Percentiles rank a stretch among this genome's conserved stretches.
phyloP scores from a whole-genome alignment of 2,888 invertebrate genomes.

The Mystacides longicornis region DNA sequence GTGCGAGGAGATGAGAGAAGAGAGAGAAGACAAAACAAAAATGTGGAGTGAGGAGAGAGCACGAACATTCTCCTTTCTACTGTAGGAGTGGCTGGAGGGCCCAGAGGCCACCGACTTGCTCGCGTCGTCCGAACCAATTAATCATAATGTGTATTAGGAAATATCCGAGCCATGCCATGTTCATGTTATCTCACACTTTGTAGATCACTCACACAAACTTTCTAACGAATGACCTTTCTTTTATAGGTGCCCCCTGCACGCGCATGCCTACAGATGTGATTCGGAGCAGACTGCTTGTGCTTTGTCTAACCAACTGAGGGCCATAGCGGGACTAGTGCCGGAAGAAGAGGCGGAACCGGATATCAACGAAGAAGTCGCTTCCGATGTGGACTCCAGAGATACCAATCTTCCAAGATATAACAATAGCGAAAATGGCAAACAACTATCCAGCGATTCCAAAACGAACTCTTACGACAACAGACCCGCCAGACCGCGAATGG shows the following conservation, averaged over 20 bases:
- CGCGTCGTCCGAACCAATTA: no score
- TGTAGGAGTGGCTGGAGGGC: no score
- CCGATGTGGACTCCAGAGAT: slow-evolving; percentile 5
- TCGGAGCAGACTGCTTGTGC: slow-evolving; percentile 87
- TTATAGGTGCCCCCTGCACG: slow-evolving; percentile 74
- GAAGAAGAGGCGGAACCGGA: slow-evolving; percentile 48
- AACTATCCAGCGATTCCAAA: neutral
- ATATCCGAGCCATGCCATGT: no score
- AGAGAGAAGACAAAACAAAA: no score
- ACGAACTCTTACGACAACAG: slow-evolving; percentile 7
- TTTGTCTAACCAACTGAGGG: slow-evolving; percentile 76
- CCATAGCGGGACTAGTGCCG: slow-evolving; percentile 55
- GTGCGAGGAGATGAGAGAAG: no score
- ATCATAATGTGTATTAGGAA: no score
- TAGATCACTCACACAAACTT: neutral
- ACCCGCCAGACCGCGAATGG: neutral
- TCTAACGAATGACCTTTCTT: slow-evolving; percentile 1
- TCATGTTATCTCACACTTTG: no score
- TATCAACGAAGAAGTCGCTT: slow-evolving; percentile 31
- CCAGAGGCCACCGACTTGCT: no score
- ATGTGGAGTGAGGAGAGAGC: no score
- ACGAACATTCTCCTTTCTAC: no score
- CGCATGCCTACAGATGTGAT: slow-evolving; percentile 92
- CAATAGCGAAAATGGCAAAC: neutral
- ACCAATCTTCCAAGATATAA: slow-evolving; percentile 9